Base-by-base conservation (phyloP, 1,140 invertebrate genomes). In the Oryzaephilus surinamensis region DNA sequence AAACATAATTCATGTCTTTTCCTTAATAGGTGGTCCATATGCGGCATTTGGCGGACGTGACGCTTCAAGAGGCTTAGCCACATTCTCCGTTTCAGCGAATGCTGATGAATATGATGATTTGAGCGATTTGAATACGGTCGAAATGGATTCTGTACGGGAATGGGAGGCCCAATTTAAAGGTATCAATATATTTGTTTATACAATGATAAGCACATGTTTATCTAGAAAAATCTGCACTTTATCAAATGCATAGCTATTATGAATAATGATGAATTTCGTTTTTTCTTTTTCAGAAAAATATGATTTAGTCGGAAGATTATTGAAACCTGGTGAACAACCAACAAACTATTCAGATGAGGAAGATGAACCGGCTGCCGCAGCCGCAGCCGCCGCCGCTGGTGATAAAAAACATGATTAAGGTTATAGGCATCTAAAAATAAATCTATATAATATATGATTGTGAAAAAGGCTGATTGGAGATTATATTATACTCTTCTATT, bases 151-250 rank as follows among this genome's bases (percentile, higher is more conserved):
- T 19, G 79, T 96, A 1, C 73, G 72, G 48, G 94, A 98, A 67
- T 98, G 94, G 95, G 92, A 96, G 62, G 83, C 84, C 66, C 94
- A 97, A 61, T 95, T 97, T 61, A 84, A 82, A 77, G 91, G 90
- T 90, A 72, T 61, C 17, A 11, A 21, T 12, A 17, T 0, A 11
- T 24, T 24, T 24, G n/a, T n/a, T n/a, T n/a, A n/a, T n/a, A n/a
- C n/a, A n/a, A n/a, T n/a, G n/a, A n/a, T n/a, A n/a, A n/a, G n/a
- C n/a, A n/a, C n/a, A n/a, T n/a, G n/a, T n/a, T n/a, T n/a, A n/a
- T n/a, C n/a, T 14, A 31, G 15, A 11, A 16, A 15, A 4, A 12
- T 31, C n/a, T 16, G 3, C 10, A 10, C 18, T 18, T 7, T 12
- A 30, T n/a, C 10, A 30, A 30, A 30, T 11, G 16, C n/a, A n/a